Percentiles rank a stretch among this genome's conserved stretches.
Conservation (phyloP, 2,888 invertebrate genomes). For the Stenchaetothrips biformis region DNA sequence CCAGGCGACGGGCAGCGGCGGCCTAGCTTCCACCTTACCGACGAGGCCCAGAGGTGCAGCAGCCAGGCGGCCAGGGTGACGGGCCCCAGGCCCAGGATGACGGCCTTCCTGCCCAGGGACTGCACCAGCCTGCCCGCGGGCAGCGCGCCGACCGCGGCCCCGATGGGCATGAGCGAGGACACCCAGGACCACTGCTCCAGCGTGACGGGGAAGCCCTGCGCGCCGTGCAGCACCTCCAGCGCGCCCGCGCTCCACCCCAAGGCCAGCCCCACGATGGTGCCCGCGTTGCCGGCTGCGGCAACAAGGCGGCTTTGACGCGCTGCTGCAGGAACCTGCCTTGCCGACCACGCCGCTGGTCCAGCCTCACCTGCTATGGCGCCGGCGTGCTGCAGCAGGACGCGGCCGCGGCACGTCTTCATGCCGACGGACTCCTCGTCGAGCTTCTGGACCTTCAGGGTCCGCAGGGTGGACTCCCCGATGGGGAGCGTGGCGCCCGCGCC, state of each 20-base stretch:
- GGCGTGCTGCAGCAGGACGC: too few relatives aligned
- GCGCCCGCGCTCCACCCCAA: neutral
- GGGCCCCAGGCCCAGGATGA: neutral
- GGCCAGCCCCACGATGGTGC: neutral
- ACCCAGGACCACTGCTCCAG: conserved; percentile 16
- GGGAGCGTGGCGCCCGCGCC: too few relatives aligned
- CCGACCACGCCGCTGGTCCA: too few relatives aligned
- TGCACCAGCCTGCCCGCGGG: neutral
- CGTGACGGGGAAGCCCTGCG: neutral
- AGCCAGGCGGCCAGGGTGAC: neutral
- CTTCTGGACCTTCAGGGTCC: too few relatives aligned
- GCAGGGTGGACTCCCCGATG: too few relatives aligned
- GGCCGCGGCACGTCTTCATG: too few relatives aligned
- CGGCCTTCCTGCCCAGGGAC: neutral
- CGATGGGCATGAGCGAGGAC: neutral
- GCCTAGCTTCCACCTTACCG: neutral
- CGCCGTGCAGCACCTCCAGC: neutral
- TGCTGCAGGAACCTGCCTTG: too few relatives aligned
- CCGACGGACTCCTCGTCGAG: too few relatives aligned
- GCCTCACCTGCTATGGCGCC: too few relatives aligned
- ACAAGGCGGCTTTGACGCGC: too few relatives aligned
- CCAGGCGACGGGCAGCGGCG: too few relatives aligned
- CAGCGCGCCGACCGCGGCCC: neutral
- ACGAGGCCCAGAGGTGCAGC: neutral
- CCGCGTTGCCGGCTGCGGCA: neutral